Conservation (phyloP, 2,797 vertebrate species). For the Melanotaenia trifasciata region DNA sequence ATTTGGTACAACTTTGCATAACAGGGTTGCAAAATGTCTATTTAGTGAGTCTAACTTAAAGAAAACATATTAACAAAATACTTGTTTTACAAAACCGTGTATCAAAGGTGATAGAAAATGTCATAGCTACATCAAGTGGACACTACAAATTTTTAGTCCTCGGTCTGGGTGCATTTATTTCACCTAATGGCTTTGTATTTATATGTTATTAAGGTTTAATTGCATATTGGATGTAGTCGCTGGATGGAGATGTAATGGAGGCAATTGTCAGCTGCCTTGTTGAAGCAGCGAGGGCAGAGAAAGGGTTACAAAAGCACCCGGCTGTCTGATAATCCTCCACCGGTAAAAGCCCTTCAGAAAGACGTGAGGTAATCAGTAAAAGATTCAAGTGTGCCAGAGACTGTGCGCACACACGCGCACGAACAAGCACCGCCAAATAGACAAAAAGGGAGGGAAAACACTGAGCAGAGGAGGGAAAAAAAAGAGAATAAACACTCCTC, state of each 20-base stretch:
- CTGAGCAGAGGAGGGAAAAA: conserved; percentile 67
- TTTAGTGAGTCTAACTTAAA: background rate
- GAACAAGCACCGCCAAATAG: conserved; percentile 39
- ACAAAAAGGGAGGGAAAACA: conserved; percentile 77
- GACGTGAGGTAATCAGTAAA: conserved; percentile 81
- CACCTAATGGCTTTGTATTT: background rate
- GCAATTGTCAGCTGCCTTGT: conserved; percentile 30
- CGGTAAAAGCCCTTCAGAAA: conserved; percentile 77
- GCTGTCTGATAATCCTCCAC: conserved; percentile 74
- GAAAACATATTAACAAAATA: background rate
- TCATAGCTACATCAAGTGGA: background rate
- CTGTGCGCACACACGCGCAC: conserved; percentile 17
- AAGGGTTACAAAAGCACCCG: conserved; percentile 72
- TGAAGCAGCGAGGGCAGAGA: conserved; percentile 38
- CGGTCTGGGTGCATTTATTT: background rate
- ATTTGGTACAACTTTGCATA: too few relatives aligned
- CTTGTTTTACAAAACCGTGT: too few relatives aligned
- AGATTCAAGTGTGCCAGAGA: conserved; percentile 74
- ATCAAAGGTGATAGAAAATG: background rate
- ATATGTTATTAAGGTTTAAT: background rate
- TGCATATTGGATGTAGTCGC: background rate
- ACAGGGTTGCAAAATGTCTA: background rate
- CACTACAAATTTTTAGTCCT: background rate
- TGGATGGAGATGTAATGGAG: conserved; percentile 13
- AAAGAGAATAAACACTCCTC: conserved; percentile 67